These are phyloP conservation scores for Marmota flaviventris DNA, from an alignment of 2,113 vertebrate genomes.

Conservation along the genomic window DNA sequence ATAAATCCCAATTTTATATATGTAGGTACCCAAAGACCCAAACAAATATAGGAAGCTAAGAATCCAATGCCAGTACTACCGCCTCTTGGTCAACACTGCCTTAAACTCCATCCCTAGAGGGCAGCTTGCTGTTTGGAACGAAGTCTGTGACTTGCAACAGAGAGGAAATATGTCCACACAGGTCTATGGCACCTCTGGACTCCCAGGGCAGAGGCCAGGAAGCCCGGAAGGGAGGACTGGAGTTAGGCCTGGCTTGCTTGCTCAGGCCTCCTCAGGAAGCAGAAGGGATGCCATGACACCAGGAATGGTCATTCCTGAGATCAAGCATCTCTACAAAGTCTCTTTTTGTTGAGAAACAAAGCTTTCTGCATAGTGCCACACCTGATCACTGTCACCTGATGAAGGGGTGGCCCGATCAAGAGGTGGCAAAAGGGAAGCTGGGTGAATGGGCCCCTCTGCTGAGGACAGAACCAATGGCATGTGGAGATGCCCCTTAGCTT, in stretches of 20 bases:
- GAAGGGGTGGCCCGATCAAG: not conserved
- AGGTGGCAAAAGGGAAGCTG: not conserved
- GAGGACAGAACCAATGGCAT: not conserved
- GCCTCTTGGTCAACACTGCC: not conserved
- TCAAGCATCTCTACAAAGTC: not conserved
- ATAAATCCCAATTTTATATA: not conserved
- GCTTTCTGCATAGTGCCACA: not conserved
- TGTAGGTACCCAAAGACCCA: not conserved
- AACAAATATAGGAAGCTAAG: not conserved
- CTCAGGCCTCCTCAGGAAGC: not conserved
- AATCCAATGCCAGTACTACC: not conserved
- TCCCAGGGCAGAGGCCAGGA: not conserved
- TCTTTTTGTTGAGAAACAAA: not conserved
- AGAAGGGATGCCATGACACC: not conserved
- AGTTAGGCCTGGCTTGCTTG: not conserved
- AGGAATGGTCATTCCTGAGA: not conserved
- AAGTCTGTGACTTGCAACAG: not conserved
- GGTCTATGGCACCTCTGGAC: not conserved
- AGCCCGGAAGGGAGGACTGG: accelerated
- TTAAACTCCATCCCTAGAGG: not conserved
- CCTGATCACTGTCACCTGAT: not conserved
- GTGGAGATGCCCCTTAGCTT: not conserved
- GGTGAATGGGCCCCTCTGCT: not conserved
- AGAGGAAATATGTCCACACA: accelerated
- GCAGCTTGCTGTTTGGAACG: not conserved